These are phyloP conservation scores for Thecophora atra DNA, from an alignment of 2,888 invertebrate species.

Conservation along the genomic window DNA sequence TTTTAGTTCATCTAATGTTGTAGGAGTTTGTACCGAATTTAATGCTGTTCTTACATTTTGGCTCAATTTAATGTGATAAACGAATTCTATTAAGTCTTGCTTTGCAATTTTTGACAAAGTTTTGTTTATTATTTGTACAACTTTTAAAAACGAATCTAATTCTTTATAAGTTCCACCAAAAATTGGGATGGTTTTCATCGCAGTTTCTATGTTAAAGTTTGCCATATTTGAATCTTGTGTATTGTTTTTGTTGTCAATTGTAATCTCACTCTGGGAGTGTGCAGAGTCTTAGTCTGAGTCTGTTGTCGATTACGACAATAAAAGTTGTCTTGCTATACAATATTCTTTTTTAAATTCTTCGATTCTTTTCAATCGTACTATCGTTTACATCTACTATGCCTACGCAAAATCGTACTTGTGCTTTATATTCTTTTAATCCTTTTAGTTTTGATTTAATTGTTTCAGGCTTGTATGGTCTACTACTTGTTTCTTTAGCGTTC, in stretches of 20 bases:
- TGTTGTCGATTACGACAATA: neutral
- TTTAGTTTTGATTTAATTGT: too few species aligned
- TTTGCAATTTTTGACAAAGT: neutral
- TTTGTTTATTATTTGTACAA: conserved; percentile 2
- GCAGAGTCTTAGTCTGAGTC: neutral
- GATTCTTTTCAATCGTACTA: too few species aligned
- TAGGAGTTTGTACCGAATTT: neutral
- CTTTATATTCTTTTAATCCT: too few species aligned
- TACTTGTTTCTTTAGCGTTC: too few species aligned
- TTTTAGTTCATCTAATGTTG: neutral
- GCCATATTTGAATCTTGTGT: neutral
- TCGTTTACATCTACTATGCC: too few species aligned
- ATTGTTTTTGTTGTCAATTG: neutral
- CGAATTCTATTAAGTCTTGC: conserved; percentile 15
- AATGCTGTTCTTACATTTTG: conserved; percentile 13
- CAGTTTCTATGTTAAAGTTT: conserved; percentile 7
- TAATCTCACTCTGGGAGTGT: too few species aligned
- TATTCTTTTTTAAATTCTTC: too few species aligned
- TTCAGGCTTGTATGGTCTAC: too few species aligned
- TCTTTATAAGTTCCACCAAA: conserved; percentile 3
- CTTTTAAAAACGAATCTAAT: conserved; percentile 9
- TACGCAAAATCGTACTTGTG: too few species aligned
- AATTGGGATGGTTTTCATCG: neutral
- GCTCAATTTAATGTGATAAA: conserved; percentile 3
- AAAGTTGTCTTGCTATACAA: too few species aligned